Evolutionary conservation across 2,113 vertebrate species (phyloP), one percentile per base, ranked within the genome.

Genomic region (Aptenodytes forsteri): DNA sequence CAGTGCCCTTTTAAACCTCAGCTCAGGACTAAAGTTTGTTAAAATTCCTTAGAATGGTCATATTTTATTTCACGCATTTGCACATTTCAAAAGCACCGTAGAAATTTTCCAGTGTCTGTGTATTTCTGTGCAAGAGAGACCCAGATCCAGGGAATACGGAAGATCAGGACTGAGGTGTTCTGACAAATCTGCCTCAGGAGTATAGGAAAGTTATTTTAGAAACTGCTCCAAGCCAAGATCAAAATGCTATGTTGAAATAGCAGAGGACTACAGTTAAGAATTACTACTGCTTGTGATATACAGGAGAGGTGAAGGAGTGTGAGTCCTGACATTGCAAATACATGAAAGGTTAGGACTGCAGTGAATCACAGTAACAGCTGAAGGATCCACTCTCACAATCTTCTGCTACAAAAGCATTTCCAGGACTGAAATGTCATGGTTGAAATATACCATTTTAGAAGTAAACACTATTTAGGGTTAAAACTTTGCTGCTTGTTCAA

Each of bases 281-380:
- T 86, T 89, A 71, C 20, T 73, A 16, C 47, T 70, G 13, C n/a
- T 80, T 83, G 76, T 81, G 76, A 58, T 64, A 47, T 52, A 62
- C 29, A 46, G 50, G 50, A 83, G 64, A 88, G 62, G 49, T 73
- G 62, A 87, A 87, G 54, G 55, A 85, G 36, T 40, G 46, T 9
- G 32, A 86, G 36, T 70, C 36, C 54, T 77, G 62, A 83, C 58
- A 58, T 4, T 73, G 66, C 8, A 8, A 46, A 58, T 21, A 72
- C 32, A 30, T 3, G 9, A 65, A 58, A 26, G 38, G 64, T 47
- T 80, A 83, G 79, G 59, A 50, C 25, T 50, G 62, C 71, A 73
- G 32, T 70, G 62, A 95, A 88, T 87, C 85, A 82, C 47, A 46
- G 34, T 7, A 89, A 72, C 19, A 86, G 55, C 64, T 86, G 46